Base-by-base conservation (phyloP, 2,888 invertebrate species). In the Iselma pallidipennis region DNA sequence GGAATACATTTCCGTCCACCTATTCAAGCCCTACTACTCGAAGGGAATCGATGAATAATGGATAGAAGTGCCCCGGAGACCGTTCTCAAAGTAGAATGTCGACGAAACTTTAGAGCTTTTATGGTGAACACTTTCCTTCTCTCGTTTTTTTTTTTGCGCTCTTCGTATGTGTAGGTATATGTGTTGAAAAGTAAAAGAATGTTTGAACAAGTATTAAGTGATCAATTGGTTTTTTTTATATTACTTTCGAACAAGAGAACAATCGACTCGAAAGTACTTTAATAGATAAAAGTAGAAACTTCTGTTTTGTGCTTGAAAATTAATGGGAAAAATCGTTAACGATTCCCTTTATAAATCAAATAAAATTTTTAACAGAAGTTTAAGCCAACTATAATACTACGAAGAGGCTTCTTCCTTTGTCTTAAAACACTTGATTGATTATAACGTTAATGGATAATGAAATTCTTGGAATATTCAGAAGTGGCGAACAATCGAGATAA, bases 31-130 rank as follows among this genome's bases (percentile, higher is more conserved):
- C 64, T 58, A 54, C 58, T 58, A 51, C 58, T 31, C 29, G 66
- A 72, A 71, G 70, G 73, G 69, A 71, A 74, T 73, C 74, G 68
- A 75, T 76, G 76, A 76, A 76, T 76, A 76, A 76, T 76, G 74
- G 75, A 76, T 74, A 67, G 69, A 63, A 68, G 68, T 70, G 67
- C 75, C 72, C 74, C 59, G 65, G 75, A 72, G 75, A 74, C 73
- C 66, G 66, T 71, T 73, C 71, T 72, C 70, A 71, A 73, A 75
- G 73, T 70, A 73, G 73, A 71, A 71, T 70, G 65, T 66, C 68
- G 70, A 68, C 67, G 71, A 72, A 74, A 74, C 71, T 72, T 71
- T 69, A 68, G 67, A 66, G 71, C 73, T 75, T 75, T 74, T 73
- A 73, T 67, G 65, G 70, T 64, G 63, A 66, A 62, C 69, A 70